Evolutionary conservation across 2,113 vertebrate genomes (phyloP), one percentile per base, ranked within the genome.

Genomic region (Fulica atra): DNA sequence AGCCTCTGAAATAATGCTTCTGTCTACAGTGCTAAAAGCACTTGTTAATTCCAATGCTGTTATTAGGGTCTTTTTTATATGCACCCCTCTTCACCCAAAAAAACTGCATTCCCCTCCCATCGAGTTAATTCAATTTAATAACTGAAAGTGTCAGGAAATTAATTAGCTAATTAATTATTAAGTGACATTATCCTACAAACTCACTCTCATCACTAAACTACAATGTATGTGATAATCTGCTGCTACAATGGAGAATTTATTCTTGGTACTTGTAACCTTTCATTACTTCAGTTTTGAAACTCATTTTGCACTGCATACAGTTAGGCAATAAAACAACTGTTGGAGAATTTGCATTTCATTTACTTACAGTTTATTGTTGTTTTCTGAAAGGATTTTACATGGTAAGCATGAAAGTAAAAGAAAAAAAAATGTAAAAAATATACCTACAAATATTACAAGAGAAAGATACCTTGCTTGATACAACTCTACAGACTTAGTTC

Each of bases 311-410:
- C 16, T 46, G 44, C 36, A 94, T 12, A 95, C 10, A 96, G 69
- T 0, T 33, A 11, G 53, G 88, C 13, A 86, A 92, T 23, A 95
- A 86, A 91, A 79, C 38, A 95, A 80, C 24, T 86, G 28, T 71
- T 83, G 64, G 31, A 96, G 33, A 90, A 89, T 74, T 86, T 88
- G 25, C 76, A 88, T 64, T 46, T 81, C 20, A 88, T 97, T 97
- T 98, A 98, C 96, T 98, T 98, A 98, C 96, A 98, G 96, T 98
- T 98, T 93, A 96, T 14, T 93, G 96, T 44, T 94, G 95, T 88
- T 97, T 98, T 97, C 97, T 95, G 97, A 96, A 98, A 97, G 90
- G 94, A 96, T 97, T 96, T 97, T 97, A 97, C 97, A 96, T 91
- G 95, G 96, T 76, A 97, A 96, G 96, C 96, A 97, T 98, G 97